Conservation (phyloP, 2,113 vertebrate species). For the Boleophthalmus pectinirostris region DNA sequence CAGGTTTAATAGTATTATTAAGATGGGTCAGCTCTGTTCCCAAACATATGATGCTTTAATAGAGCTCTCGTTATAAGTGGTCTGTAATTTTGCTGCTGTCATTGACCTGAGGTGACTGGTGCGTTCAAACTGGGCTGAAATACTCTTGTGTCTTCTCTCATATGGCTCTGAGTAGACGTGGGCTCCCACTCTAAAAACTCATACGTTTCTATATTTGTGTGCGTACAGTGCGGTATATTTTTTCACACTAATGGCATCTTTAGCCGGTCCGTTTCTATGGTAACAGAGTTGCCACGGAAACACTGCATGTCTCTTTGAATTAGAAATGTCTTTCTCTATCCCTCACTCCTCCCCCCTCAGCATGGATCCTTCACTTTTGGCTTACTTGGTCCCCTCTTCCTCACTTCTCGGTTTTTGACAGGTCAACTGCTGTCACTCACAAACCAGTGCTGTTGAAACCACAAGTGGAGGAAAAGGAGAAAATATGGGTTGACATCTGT, state of each 20-base stretch:
- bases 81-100: conserved; percentile 40
- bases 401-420: conserved; percentile 61
- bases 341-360: conserved; percentile 39
- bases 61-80: conserved; percentile 40
- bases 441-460: conserved; percentile 35
- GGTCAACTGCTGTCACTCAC: conserved; percentile 74
- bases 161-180: background rate
- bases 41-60: conserved; percentile 39
- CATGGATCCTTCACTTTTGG: conserved; percentile 40
- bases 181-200: background rate
- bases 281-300: conserved; percentile 83
- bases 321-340: conserved; percentile 77
- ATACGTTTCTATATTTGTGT: conserved; percentile 50
- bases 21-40: conserved; percentile 36
- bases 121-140: conserved; percentile 13
- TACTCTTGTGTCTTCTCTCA: background rate
- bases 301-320: conserved; percentile 82
- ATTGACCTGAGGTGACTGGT: conserved; percentile 54
- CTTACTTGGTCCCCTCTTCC: conserved; percentile 42
- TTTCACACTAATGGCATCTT: conserved; percentile 81
- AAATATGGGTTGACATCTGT: conserved; percentile 30
- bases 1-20: conserved; percentile 28
- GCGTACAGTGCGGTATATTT: conserved; percentile 65
- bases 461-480: conserved; percentile 33
- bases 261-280: conserved; percentile 78